Base-by-base conservation (phyloP, 2,888 invertebrate genomes). In the Liopterus haemorrhoidalis region DNA sequence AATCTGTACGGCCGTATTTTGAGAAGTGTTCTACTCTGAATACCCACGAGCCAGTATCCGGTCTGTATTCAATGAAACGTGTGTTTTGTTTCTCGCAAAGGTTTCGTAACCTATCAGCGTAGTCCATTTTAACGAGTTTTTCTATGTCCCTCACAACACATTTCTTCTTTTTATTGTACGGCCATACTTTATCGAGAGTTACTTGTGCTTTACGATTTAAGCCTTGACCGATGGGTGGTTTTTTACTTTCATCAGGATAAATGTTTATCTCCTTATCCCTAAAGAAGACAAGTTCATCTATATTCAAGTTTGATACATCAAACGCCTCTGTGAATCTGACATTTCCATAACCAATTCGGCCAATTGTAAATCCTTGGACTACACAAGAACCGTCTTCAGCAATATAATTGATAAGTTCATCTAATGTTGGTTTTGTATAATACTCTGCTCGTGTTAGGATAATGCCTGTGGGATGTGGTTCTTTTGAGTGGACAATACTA, bases 21-120 rank as follows among this genome's bases (percentile, higher is more conserved):
- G 94, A 93, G 68, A 95, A 95, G 67, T 95, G 95, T 44, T 90
- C 85, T 32, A 91, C 89, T 65, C 85, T 80, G 69, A 97, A 97
- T 38, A 95, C 94, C 96, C 97, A 99, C 41, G 94, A 92, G 16
- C 97, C 97, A 2, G 92, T 93, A 64, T 90, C 88, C 0, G 95
- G 90, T 0, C 93, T 77, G 68, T 95, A 97, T 63, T 97, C 96
- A 4, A 94, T 79, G 66, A 97, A 99, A 41, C 83, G 81, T 0
- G 93, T 92, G 50, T 85, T 85, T 66, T 94, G 86, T 56, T 87
- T 89, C 50, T 82, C 81, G 46, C 92, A 89, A 1, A 87, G 85
- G 20, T 81, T 76, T 11, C 92, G 82, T 44, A 97, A 68, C 62
- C 88, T 89, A 5, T 80, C 83, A 55, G 89, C 84, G 70, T 90